Evolutionary conservation across 2,888 invertebrate species (phyloP), one percentile per base, ranked within the genome.

Genomic region (Pherbina coryleti): DNA sequence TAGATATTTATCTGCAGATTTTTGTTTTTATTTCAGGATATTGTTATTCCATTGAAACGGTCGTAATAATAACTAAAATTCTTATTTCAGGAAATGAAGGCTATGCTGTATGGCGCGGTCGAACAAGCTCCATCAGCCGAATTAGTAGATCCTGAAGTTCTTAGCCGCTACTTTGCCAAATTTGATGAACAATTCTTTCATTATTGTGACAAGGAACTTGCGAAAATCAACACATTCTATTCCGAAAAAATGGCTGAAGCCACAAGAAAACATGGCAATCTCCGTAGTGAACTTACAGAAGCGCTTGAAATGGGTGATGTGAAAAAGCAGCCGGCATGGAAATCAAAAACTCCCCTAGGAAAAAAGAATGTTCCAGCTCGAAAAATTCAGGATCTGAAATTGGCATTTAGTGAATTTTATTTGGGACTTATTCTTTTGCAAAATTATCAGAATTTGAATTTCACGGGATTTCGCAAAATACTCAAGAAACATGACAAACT

Each of bases 321-420:
- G 0, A 86, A 86, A 66, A 90, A 90, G 78, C 88, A 87, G 76
- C 87, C 87, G 2, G 85, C 87, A 0, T 89, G 90, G 89, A 88
- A 87, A 75, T 84, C 86, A 9, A 90, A 89, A 76, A 89, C 89
- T n/a, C 88, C 89, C 17, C 67, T 90, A 78, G 88, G 88, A 70
- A 89, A 89, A 79, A 89, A 90, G 79, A 89, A 89, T 82, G 90
- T 93, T 22, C 92, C 93, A 0, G 91, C 93, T 0, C 91, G 95
- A 64, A 95, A 95, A 87, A 90, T 94, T 76, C 95, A 95, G 86
- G 96, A 96, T 88, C 90, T 97, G 80, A 96, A 96, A 89, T 91
- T 97, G 81, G 97, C 97, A 74, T 97, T 96, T 90, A 95, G 95
- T 84, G 97, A 97, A 91, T 97, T 96, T 89, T 97, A 97, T 90